Base-by-base conservation (phyloP, 2,797 vertebrate genomes). In the Premnoplex brunnescens region DNA sequence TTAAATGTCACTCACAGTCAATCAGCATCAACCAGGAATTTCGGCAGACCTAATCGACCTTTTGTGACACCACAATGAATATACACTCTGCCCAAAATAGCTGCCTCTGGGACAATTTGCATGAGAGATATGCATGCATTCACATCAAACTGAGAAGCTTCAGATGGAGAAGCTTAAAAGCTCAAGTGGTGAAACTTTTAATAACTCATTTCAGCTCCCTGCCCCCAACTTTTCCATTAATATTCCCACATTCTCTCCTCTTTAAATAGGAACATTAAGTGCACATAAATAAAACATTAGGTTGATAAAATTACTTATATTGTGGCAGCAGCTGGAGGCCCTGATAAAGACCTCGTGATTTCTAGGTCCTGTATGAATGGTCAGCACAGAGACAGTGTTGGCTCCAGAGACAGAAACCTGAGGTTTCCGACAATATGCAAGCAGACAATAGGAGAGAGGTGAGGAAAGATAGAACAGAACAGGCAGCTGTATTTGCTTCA, bases 261-360 rank as follows among this genome's bases (percentile, higher is more conserved):
- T 94, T 95, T 90, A 95, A 94, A 94, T 87, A 93, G 76, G 80
- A 94, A 94, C 15, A 28, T 93, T 84, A 85, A 95, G 79, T 96
- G 60, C 67, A 95, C 88, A 96, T 96, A 97, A 96, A 96, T 95
- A 96, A 97, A 96, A 97, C 92, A 96, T 96, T 89, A 95, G 81
- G 68, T 75, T 94, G 95, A 96, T 93, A 93, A 92, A 90, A 91
- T 96, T 84, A 90, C 91, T 94, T 91, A 68, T 64, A 94, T 93
- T 94, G 60, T 88, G 74, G 80, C 63, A 91, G 93, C 94, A 96
- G 83, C 94, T 96, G 91, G 89, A 92, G 34, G 67, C 52, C n/a
- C 86, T 95, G 94, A 93, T 96, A 96, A 97, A 96, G 89, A 81
- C 89, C 66, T 88, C 1, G 14, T 81, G 91, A 86, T 84, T 84